Conservation (phyloP, 2,888 invertebrate species). For the Sipha maydis region DNA sequence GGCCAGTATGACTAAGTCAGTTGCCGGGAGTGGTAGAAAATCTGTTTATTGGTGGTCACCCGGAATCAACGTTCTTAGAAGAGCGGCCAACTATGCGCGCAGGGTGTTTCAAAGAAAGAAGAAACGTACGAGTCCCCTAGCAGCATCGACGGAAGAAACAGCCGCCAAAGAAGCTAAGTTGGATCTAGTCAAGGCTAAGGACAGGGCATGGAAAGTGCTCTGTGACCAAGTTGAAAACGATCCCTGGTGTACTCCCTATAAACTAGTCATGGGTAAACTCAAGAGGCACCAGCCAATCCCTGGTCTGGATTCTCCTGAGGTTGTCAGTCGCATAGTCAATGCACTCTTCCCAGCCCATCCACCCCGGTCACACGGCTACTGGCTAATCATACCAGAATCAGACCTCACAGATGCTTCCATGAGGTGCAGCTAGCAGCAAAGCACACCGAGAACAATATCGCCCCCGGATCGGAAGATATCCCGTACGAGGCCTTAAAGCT, state of each 20-base stretch:
- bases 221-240: neutral
- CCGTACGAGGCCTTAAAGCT: neutral
- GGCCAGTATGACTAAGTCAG: neutral
- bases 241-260: neutral
- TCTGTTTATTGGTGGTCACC: neutral
- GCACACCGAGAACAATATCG: neutral
- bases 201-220: neutral
- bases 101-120: neutral
- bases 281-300: neutral
- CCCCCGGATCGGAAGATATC: neutral
- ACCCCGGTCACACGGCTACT: neutral
- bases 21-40: neutral
- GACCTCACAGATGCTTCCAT: too few relatives aligned
- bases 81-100: neutral
- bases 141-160: neutral
- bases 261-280: neutral
- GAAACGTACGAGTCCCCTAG: neutral
- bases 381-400: neutral
- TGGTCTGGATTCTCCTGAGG: neutral
- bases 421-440: neutral
- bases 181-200: neutral
- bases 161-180: neutral
- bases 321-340: neutral
- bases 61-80: neutral
- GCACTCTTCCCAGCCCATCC: neutral